Evolutionary conservation across 1,140 invertebrate species (phyloP).

Genomic region (Nilaparvata lugens): DNA sequence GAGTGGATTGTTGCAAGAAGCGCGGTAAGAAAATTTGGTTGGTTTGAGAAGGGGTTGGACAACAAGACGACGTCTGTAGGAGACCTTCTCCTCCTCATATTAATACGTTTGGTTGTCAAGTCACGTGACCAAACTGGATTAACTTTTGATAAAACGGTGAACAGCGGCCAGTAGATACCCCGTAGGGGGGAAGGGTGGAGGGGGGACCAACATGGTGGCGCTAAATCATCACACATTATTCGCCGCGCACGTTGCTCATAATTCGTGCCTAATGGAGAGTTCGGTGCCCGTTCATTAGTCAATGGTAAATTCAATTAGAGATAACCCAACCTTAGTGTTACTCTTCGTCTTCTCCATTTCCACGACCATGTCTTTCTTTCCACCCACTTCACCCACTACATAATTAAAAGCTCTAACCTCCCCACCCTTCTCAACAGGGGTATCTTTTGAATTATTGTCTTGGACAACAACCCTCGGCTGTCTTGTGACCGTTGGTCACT

Average conservation of each 20-base stretch:
- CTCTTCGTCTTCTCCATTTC: not conserved
- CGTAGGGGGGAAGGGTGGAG: not conserved
- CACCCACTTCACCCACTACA: not conserved
- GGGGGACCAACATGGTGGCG: not conserved
- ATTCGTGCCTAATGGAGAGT: conserved; percentile 3
- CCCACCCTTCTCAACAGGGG: not conserved
- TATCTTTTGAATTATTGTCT: too few relatives aligned
- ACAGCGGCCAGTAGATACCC: not conserved
- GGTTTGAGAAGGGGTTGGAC: not conserved
- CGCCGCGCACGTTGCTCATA: not conserved
- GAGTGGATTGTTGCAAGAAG: not conserved
- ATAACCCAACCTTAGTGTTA: not conserved
- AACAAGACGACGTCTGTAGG: not conserved
- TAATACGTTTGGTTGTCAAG: not conserved
- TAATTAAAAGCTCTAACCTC: not conserved
- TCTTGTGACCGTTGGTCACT: not conserved
- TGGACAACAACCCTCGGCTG: not conserved
- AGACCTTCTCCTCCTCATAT: not conserved
- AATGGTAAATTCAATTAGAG: conserved; percentile 5
- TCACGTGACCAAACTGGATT: not conserved
- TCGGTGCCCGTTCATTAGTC: not conserved
- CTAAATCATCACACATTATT: not conserved
- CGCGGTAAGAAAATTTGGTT: not conserved
- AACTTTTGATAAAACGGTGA: not conserved
- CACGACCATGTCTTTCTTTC: not conserved